These are phyloP conservation scores for Anadara kagoshimensis DNA, from an alignment of 1,140 invertebrate genomes.

Conservation along the genomic window DNA sequence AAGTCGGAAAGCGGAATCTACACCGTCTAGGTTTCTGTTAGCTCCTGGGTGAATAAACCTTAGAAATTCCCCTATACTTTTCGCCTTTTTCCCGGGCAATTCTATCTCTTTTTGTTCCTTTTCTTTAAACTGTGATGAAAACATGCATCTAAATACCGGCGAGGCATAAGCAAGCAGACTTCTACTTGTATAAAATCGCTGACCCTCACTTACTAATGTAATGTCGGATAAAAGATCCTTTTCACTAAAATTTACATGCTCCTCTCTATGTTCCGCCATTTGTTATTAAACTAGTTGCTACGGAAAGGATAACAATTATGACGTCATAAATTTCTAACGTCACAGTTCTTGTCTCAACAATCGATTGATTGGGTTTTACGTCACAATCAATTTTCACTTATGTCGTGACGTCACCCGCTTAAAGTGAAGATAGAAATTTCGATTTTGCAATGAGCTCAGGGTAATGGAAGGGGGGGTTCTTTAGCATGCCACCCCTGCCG, in stretches of 20 bases:
- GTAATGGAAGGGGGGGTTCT: too few species aligned
- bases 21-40: constrained; percentile 23
- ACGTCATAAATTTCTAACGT: too few species aligned
- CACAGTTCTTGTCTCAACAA: not conserved
- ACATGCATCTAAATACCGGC: constrained; percentile 39
- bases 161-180: constrained; percentile 34
- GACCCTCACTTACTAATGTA: constrained; percentile 16
- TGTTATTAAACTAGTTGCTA: too few species aligned
- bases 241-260: constrained; percentile 2
- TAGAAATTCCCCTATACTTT: constrained; percentile 36
- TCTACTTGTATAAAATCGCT: constrained; percentile 24
- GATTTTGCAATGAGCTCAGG: too few species aligned
- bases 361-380: too few species aligned
- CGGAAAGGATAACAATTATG: not conserved
- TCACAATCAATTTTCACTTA: too few species aligned
- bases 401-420: too few species aligned
- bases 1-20: constrained; percentile 31
- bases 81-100: constrained; percentile 23
- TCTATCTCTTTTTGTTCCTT: constrained; percentile 21
- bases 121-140: constrained; percentile 42
- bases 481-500: too few species aligned
- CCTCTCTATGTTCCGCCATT: not conserved
- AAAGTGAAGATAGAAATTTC: too few species aligned
- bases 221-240: constrained; percentile 18
- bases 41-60: constrained; percentile 31